Evolutionary conservation across 2,797 vertebrate genomes (phyloP), one percentile per base, ranked within the genome.

Genomic region (Karalla daura): DNA sequence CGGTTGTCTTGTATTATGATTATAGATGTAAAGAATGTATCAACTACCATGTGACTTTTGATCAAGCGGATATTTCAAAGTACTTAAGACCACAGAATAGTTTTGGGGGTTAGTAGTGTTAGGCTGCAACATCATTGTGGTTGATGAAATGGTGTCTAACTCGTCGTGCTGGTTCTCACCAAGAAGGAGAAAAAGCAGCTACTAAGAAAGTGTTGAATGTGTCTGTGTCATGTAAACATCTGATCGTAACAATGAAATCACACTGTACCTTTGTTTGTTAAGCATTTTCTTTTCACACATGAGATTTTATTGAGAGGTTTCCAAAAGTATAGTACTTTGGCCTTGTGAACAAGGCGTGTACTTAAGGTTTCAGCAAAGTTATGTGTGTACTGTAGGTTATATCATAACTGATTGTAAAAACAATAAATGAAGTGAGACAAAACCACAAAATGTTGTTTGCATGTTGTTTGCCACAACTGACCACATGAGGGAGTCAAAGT

Each of bases 371-470:
- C 5, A 10, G 12, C 35, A 47, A 11, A 25, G 1, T n/a, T 30
- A 9, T 30, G 28, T 30, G 25, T 41, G 25, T 52, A 13, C n/a
- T 41, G 2, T 21, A 39, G 11, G 3, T 7, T 3, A 18, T 36
- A 30, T 53, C 32, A 33, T 28, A 77, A 12, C 30, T 58, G 25
- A 40, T 35, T 55, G 5, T 66, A 60, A 56, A 50, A 8, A 30
- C 12, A 71, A 72, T 80, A 70, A 59, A 63, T 71, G 43, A 75
- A 76, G 70, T 78, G 39, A 52, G 70, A 71, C 12, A 13, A 14
- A 55, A 44, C 11, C 1, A 14, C 0, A 9, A 2, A 13, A 12
- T 0, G 0, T 21, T 15, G 32, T 59, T 54, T 58, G 28, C n/a
- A 0, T 1, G 13, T 36, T 50, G n/a, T 61, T 52, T 54, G 40